Percentiles rank a stretch among this genome's conserved stretches.
Conservation (phyloP, 2,113 vertebrate species). For the Trinectes maculatus region DNA sequence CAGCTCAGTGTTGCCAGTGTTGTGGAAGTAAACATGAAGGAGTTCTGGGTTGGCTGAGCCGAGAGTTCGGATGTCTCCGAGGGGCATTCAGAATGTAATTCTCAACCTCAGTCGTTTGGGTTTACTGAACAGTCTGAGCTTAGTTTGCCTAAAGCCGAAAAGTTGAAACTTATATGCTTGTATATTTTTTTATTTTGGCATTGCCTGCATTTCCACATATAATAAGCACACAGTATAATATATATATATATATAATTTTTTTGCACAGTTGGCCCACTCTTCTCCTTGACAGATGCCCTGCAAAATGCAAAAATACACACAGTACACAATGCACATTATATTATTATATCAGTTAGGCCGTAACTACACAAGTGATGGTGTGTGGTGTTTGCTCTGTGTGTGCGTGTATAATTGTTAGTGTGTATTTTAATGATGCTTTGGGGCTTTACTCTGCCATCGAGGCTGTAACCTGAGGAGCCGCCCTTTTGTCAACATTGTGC, state of each 20-base stretch:
- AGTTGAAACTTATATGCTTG: conserved; percentile 2
- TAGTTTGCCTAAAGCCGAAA: conserved; percentile 26
- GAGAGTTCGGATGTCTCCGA: conserved; percentile 35
- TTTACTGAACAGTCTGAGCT: conserved; percentile 42
- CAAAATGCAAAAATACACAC: conserved; percentile 48
- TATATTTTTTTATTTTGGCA: conserved; percentile 7
- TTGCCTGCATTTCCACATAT: conserved; percentile 35
- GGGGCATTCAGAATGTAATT: conserved; percentile 73
- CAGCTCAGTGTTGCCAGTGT: conserved; percentile 50
- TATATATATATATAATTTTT: too few species aligned
- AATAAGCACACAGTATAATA: conserved; percentile 55
- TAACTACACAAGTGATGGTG: conserved; percentile 19
- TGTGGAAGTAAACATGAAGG: conserved; percentile 26
- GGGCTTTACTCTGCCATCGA: conserved; percentile 31
- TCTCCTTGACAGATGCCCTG: conserved; percentile 24
- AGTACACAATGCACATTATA: conserved; percentile 18
- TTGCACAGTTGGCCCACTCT: conserved; percentile 43
- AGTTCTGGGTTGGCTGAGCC: conserved; percentile 1
- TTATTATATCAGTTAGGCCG: conserved; percentile 46
- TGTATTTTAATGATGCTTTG: conserved; percentile 32
- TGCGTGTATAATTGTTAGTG: conserved; percentile 8
- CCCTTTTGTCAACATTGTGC: conserved; percentile 47
- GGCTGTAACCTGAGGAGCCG: conserved; percentile 50
- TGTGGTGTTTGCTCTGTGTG: conserved; percentile 19
- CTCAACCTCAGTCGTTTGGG: conserved; percentile 43